Percentiles rank a stretch among this genome's conserved stretches.
phyloP scores from a whole-genome alignment of 2,888 invertebrate genomes.

The Scaptomyza caliginosa region DNA sequence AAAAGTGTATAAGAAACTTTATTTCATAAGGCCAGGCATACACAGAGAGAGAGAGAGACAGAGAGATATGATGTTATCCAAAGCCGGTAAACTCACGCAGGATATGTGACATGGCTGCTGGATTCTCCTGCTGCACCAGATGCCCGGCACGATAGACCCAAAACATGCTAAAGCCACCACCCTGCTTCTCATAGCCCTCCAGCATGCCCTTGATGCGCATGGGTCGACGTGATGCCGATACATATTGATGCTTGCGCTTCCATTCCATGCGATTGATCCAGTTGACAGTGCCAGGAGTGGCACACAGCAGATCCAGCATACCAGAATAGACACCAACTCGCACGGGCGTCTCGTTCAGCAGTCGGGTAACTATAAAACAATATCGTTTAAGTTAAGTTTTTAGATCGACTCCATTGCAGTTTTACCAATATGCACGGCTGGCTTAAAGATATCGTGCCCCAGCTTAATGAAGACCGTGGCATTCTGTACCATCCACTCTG shows the following conservation, averaged over 20 bases:
- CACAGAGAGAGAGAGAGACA: too few relatives aligned
- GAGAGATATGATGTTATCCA: slow-evolving; percentile 27
- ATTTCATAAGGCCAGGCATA: slow-evolving; percentile 3
- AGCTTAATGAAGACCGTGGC: slow-evolving; percentile 86
- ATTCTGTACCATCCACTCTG: slow-evolving; percentile 88
- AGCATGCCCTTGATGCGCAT: slow-evolving; percentile 87
- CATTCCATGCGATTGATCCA: slow-evolving; percentile 92
- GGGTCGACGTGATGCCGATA: slow-evolving; percentile 85
- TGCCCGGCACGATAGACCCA: slow-evolving; percentile 84
- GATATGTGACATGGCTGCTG: slow-evolving; percentile 87
- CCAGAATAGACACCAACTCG: slow-evolving; percentile 90
- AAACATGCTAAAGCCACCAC: slow-evolving; percentile 83
- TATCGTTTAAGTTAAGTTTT: background rate
- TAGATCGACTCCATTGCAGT: background rate
- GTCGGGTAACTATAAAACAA: slow-evolving; percentile 86
- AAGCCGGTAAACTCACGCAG: slow-evolving; percentile 84
- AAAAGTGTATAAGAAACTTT: too few relatives aligned
- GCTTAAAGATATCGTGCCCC: slow-evolving; percentile 90
- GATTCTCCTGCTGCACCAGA: slow-evolving; percentile 88
- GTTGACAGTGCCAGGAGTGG: slow-evolving; percentile 89
- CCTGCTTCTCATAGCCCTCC: slow-evolving; percentile 90
- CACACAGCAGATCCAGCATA: slow-evolving; percentile 93
- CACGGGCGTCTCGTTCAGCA: slow-evolving; percentile 89
- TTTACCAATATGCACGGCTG: slow-evolving; percentile 88
- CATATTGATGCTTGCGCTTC: slow-evolving; percentile 87